Base-by-base conservation (phyloP, 2,888 invertebrate genomes). In the Drosophila mayaguana region DNA sequence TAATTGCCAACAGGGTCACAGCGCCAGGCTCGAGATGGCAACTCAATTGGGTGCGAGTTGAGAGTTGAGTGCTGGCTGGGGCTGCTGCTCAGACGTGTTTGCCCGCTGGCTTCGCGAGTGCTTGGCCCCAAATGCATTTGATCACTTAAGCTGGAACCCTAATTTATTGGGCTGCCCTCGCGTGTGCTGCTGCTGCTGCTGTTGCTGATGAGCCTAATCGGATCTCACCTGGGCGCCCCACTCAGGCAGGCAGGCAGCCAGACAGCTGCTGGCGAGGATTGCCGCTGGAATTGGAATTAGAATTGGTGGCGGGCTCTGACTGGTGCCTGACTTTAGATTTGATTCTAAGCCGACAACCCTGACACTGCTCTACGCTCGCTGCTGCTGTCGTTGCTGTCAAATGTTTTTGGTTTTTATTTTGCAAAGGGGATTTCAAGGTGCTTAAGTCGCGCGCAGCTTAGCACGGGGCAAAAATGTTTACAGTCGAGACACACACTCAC, bases 201-300 rank as follows among this genome's bases (percentile, higher is more conserved):
- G 50, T 7, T 34, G 72, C 55, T 87, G 86, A 88, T 81, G 87
- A 83, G 86, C 74, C 80, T 88, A 90, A 88, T 90, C 87, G 83
- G 81, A 89, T 87, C 83, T 76, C 72, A 69, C 77, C 68, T 76
- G 67, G 59, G 63, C 57, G 57, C 54, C 2, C 25, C 14, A 16
- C 32, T 63, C 25, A 51, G 51, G 78, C 77, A 89, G 89, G 81
- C 87, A 87, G 85, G 4, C 12, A 36, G 14, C 0, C 81, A 89
- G 89, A 86, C 87, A 87, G 85, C 78, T 80, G 80, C 70, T 78
- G 61, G 72, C 63, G 42, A 59, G 63, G 74, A 68, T 74, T 67
- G 64, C 54, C 40, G 54, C 54, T 40, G 54, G 54, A 54, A 54
- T 54, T 54, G 54, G 40, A n/a, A 53, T 53, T 36, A 3, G 46